Conservation (phyloP, 2,888 invertebrate species). For the Spilarctia lutea region DNA sequence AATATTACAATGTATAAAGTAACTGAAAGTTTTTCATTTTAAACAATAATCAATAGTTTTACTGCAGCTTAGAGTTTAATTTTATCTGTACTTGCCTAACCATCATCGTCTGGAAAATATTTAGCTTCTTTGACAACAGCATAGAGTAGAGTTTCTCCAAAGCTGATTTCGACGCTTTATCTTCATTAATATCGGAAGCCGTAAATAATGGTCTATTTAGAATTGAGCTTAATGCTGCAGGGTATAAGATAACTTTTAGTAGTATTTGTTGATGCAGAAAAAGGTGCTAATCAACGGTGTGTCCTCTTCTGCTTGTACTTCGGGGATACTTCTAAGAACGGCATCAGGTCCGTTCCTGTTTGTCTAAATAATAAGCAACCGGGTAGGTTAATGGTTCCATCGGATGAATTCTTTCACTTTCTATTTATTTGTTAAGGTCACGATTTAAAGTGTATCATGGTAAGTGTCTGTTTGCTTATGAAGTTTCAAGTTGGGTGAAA, state of each 20-base stretch:
- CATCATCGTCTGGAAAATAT: slow-evolving; percentile 46
- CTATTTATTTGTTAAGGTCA: slow-evolving; percentile 71
- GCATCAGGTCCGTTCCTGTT: slow-evolving; percentile 71
- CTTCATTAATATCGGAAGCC: slow-evolving; percentile 67
- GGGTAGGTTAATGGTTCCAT: slow-evolving; percentile 70
- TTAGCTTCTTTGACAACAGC: slow-evolving; percentile 55
- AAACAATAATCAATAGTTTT: slow-evolving; percentile 51
- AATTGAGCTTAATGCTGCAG: slow-evolving; percentile 50
- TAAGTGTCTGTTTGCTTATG: slow-evolving; percentile 32
- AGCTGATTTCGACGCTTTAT: slow-evolving; percentile 52
- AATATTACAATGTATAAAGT: slow-evolving; percentile 77
- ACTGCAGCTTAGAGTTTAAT: slow-evolving; percentile 53
- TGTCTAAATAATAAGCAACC: slow-evolving; percentile 75
- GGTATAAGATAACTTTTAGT: slow-evolving; percentile 56
- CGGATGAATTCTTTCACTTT: slow-evolving; percentile 76
- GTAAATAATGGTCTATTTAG: slow-evolving; percentile 42
- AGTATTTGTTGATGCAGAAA: slow-evolving; percentile 50
- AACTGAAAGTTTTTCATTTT: slow-evolving; percentile 49
- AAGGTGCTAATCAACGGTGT: slow-evolving; percentile 79
- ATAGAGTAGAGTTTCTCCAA: slow-evolving; percentile 62
- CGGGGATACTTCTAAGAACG: slow-evolving; percentile 77
- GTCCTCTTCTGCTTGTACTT: slow-evolving; percentile 70
- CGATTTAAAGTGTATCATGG: slow-evolving; percentile 62
- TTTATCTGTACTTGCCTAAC: slow-evolving; percentile 41
- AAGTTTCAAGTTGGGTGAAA: slow-evolving; percentile 43